Conservation (phyloP, 2,888 invertebrate species). For the Drosophila paramelanica region DNA sequence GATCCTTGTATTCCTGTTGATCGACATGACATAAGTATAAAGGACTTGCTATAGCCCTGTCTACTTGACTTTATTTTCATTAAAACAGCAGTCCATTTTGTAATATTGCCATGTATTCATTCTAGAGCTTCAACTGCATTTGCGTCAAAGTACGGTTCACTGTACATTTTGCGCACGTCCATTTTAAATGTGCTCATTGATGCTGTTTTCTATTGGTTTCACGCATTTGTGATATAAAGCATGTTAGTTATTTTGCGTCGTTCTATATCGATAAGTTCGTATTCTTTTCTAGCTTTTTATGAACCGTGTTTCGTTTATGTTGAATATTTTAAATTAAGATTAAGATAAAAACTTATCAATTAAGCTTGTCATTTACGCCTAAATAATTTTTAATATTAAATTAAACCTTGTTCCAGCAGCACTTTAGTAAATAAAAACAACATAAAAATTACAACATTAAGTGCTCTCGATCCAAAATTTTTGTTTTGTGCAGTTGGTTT, state of each 20-base stretch:
- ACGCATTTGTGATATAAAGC: slow-evolving; percentile 54
- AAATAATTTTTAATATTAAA: slow-evolving; percentile 74
- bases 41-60: slow-evolving; percentile 48
- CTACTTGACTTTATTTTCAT: slow-evolving; percentile 46
- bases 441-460: slow-evolving; percentile 72
- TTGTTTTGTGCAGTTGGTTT: slow-evolving; percentile 34
- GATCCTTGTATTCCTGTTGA: slow-evolving; percentile 54
- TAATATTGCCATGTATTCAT: slow-evolving; percentile 57
- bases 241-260: slow-evolving; percentile 64
- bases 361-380: slow-evolving; percentile 79
- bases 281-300: slow-evolving; percentile 46
- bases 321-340: slow-evolving; percentile 72
- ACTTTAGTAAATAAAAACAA: slow-evolving; percentile 73
- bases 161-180: slow-evolving; percentile 63
- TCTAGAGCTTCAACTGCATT: slow-evolving; percentile 59
- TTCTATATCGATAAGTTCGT: slow-evolving; percentile 70
- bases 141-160: slow-evolving; percentile 70
- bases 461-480: slow-evolving; percentile 40
- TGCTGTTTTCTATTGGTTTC: slow-evolving; percentile 37
- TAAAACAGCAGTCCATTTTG: slow-evolving; percentile 63
- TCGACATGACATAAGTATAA: slow-evolving; percentile 47
- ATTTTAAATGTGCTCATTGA: slow-evolving; percentile 47
- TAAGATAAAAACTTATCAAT: slow-evolving; percentile 75
- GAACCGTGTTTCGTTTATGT: slow-evolving; percentile 62
- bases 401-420: slow-evolving; percentile 71